Conservation (phyloP, 2,888 invertebrate species). For the Dynastes grantii region DNA sequence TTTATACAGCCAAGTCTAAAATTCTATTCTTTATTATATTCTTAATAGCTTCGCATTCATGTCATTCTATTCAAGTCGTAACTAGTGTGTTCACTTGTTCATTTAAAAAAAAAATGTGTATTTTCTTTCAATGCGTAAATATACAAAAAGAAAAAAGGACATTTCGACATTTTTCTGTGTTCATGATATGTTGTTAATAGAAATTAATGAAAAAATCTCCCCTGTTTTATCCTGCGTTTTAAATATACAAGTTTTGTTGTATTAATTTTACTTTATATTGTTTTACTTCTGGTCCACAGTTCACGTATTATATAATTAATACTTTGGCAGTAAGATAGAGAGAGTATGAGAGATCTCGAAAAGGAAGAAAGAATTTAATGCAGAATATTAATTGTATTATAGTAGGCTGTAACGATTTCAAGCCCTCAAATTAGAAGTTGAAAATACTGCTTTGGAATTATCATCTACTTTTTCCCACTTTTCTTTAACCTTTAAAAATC, state of each 20-base stretch:
- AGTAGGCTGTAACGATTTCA: background rate
- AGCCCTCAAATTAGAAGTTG: constrained; percentile 16
- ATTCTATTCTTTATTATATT: constrained; percentile 51
- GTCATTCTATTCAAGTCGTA: constrained; percentile 29
- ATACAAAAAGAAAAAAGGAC: constrained; percentile 3
- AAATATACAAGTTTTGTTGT: constrained; percentile 31
- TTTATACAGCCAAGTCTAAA: constrained; percentile 65
- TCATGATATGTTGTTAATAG: constrained; percentile 51
- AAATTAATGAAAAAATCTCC: constrained; percentile 48
- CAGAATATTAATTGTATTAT: background rate
- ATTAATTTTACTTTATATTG: constrained; percentile 25
- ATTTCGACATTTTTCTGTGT: constrained; percentile 14
- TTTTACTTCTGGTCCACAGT: constrained; percentile 39
- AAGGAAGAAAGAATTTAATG: background rate
- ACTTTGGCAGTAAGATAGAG: constrained; percentile 43
- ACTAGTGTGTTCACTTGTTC: constrained; percentile 1
- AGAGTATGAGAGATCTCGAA: background rate
- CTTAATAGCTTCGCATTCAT: constrained; percentile 53
- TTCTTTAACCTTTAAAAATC: constrained; percentile 15
- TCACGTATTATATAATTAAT: constrained; percentile 36
- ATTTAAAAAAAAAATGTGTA: background rate
- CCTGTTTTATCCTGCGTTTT: constrained; percentile 47
- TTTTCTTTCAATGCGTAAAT: background rate
- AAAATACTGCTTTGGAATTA: constrained; percentile 26
- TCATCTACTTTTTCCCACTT: background rate